Evolutionary conservation across 2,113 vertebrate genomes (phyloP), one percentile per base, ranked within the genome.

Genomic region (Pavo muticus): DNA sequence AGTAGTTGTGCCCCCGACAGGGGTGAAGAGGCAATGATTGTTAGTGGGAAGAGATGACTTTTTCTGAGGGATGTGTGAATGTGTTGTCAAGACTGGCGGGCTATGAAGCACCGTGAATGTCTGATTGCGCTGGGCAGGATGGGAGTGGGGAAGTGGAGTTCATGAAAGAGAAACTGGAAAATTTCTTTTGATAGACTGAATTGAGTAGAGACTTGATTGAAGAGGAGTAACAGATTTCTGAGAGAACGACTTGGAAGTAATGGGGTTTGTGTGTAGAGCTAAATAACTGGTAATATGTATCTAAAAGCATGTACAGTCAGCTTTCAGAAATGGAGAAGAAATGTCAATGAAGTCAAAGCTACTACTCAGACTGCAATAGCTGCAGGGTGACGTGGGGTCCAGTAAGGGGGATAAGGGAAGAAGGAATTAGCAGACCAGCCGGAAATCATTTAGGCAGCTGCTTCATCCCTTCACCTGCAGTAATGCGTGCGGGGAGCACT

Each of bases 21-120:
- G 13, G 13, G 25, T 35, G 54, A 80, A 61, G 63, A 29, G 23
- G 25, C 14, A 29, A 52, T 19, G 42, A 19, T 50, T 35, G 19
- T 11, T 56, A 42, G 63, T 23, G 23, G n/a, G n/a, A 85, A 94
- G 52, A 32, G 23, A 23, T 30, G 77, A 24, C 11, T 70, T 81
- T 78, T 79, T 68, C 11, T 60, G 30, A 32, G 30, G 44, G 13
- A 7, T 3, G 1, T 24, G 37, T n/a, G 42, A 74, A 50, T 74
- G 1, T 0, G 14, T 40, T 5, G 2, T 44, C 30, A 14, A 17
- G 56, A 47, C 16, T 54, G 68, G 35, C 27, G 72, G 24, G 24
- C 13, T 32, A 0, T 6, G 7, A 7, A 85, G 37, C 2, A 4
- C 39, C 30, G 4, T 0, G 1, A 29, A 15, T 0, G 0, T 64